These are phyloP conservation scores for Drosophila repleta DNA, from an alignment of 1,140 invertebrate genomes.

Conservation along the genomic window DNA sequence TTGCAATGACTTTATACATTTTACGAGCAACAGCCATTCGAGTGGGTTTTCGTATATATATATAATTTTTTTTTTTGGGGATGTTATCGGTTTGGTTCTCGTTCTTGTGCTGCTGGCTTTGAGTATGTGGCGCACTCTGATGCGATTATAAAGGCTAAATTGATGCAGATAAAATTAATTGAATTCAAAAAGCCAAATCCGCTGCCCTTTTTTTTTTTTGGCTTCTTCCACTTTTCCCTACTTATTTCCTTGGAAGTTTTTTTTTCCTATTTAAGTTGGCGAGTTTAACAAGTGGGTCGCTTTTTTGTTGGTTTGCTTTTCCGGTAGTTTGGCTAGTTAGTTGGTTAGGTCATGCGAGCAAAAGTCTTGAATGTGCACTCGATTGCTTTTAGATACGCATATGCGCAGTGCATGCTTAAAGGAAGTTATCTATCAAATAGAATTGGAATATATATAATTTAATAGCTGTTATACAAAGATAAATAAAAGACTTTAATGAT, in stretches of 20 bases:
- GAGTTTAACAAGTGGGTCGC: slow-evolving; percentile 39
- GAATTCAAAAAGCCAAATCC: slow-evolving; percentile 79
- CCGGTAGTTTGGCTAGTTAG: slow-evolving; percentile 41
- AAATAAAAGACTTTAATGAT: too few relatives aligned
- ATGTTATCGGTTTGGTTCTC: slow-evolving; percentile 38
- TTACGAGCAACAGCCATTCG: slow-evolving; percentile 68
- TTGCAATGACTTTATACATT: slow-evolving; percentile 80
- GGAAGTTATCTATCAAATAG: background rate
- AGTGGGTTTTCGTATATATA: slow-evolving; percentile 26
- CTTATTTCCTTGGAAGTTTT: slow-evolving; percentile 44
- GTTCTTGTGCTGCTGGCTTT: slow-evolving; percentile 26
- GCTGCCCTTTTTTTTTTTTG: slow-evolving; percentile 57
- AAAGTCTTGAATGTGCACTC: slow-evolving; percentile 25
- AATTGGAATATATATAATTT: too few relatives aligned
- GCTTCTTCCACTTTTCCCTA: slow-evolving; percentile 42
- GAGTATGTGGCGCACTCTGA: slow-evolving; percentile 53
- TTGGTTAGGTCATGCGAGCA: slow-evolving; percentile 42
- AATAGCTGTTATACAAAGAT: background rate
- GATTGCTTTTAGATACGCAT: slow-evolving; percentile 1
- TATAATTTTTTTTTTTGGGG: slow-evolving; percentile 1
- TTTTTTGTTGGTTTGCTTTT: slow-evolving; percentile 10
- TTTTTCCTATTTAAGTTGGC: slow-evolving; percentile 6
- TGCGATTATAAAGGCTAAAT: slow-evolving; percentile 80
- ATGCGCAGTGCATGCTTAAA: background rate
- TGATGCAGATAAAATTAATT: slow-evolving; percentile 81